phyloP scores from a whole-genome alignment of 2,113 vertebrate genomes.

The Isichthys henryi region DNA sequence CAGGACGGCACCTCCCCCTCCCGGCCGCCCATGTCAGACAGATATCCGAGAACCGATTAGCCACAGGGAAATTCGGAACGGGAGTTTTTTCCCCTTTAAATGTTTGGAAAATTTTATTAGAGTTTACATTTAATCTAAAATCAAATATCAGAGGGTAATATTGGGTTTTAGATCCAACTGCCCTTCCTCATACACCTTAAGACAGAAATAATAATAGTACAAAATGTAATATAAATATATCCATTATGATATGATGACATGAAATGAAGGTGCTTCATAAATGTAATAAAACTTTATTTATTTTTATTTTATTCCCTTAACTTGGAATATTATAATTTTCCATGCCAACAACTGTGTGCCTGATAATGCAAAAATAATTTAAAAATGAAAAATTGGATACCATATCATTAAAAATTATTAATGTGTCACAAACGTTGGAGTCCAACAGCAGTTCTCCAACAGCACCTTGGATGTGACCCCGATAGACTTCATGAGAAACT shows the following conservation, averaged over 20 bases:
- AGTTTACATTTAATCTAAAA: neutral
- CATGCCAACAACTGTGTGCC: neutral
- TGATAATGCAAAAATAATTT: neutral
- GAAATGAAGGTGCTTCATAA: neutral
- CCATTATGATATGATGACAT: neutral
- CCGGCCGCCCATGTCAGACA: neutral
- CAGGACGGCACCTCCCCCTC: neutral
- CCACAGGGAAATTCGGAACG: neutral
- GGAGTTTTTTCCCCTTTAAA: neutral
- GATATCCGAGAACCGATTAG: neutral
- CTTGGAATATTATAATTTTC: neutral
- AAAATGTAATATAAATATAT: neutral
- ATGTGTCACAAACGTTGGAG: neutral
- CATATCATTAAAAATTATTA: neutral
- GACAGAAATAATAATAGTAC: neutral
- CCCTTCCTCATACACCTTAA: neutral
- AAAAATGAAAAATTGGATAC: neutral
- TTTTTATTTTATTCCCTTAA: neutral
- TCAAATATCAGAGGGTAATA: neutral
- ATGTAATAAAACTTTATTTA: neutral
- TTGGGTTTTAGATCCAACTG: neutral
- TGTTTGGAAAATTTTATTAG: neutral
- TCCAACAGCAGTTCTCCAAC: neutral
- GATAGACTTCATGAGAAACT: neutral
- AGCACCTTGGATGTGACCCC: neutral